Evolutionary conservation across 2,888 invertebrate genomes (phyloP).

Genomic region (Thera obeliscata): DNA sequence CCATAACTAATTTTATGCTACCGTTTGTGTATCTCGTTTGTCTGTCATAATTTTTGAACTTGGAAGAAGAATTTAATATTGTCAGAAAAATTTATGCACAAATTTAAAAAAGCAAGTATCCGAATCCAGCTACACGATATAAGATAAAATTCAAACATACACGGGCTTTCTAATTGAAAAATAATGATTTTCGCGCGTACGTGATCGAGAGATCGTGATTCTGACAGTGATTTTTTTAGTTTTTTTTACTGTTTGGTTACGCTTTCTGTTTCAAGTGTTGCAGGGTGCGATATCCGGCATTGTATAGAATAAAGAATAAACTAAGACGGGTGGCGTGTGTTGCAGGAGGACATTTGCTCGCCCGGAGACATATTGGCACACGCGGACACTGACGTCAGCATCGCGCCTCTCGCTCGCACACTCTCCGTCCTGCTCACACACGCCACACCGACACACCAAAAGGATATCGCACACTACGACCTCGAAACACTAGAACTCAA

Average conservation of each 20-base stretch:
- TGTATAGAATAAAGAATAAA: conserved; percentile 59
- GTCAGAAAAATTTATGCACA: too few relatives aligned
- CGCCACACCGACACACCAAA: conserved; percentile 67
- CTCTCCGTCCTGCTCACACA: conserved; percentile 67
- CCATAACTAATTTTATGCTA: too few relatives aligned
- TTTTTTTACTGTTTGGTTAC: conserved; percentile 10
- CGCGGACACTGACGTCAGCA: conserved; percentile 47
- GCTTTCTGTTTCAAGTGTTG: conserved; percentile 64
- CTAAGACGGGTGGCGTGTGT: conserved; percentile 85
- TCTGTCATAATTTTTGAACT: too few relatives aligned
- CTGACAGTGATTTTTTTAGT: neutral
- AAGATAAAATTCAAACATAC: too few relatives aligned
- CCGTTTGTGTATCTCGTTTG: too few relatives aligned
- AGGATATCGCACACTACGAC: conserved; percentile 68
- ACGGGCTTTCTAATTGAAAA: too few relatives aligned
- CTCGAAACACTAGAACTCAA: conserved; percentile 63
- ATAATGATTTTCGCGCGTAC: too few relatives aligned
- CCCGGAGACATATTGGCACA: conserved; percentile 81
- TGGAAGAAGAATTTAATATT: too few relatives aligned
- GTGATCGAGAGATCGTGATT: too few relatives aligned
- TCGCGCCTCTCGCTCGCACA: conserved; percentile 67
- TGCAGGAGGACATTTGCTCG: conserved; percentile 88
- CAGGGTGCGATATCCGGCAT: conserved; percentile 74
- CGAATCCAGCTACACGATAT: too few relatives aligned
- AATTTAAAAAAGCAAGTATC: too few relatives aligned